Evolutionary conservation across 2,888 invertebrate species (phyloP), one percentile per base, ranked within the genome.

Genomic region (Operophtera brumata): DNA sequence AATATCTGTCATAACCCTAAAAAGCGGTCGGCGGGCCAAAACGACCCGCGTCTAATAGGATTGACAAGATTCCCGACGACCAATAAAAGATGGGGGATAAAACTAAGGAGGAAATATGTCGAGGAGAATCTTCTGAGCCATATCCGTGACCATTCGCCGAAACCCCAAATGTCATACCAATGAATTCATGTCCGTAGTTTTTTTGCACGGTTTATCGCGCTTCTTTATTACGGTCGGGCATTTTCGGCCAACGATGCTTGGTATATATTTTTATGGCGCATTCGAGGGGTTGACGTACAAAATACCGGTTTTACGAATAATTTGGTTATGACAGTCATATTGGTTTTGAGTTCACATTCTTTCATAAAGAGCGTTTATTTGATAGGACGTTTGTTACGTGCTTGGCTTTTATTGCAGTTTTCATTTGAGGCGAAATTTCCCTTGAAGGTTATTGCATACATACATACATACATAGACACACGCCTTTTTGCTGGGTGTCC

Each of bases 81-180:
- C 84, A 86, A 88, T 88, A 88, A 89, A 88, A 84, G 78, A 83
- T 81, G 78, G 81, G 78, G 79, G 84, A 84, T 87, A 86, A 89
- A 89, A 87, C 87, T 89, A 85, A 86, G 82, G 54, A 83, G 82
- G 71, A 87, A 87, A 87, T 86, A 88, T 87, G 85, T 74, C 72
- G 71, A 70, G 70, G 73, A 70, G 70, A 73, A 66, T 70, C 48
- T 45, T 49, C 58, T 49, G 30, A 43, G 54, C 53, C 50, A 82
- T 83, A 86, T 82, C 82, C 78, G 80, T 78, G 85, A 76, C 84
- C 85, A 82, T 87, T 85, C 77, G 77, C 73, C 73, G 70, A 79
- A 80, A 79, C 81, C 85, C 79, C 85, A 78, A 88, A 90, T 86
- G 89, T 87, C 88, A 89, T 89, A 89, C 83, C 90, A 79, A 89